Percentiles rank a stretch among this genome's conserved stretches.
Conservation (phyloP, 2,888 invertebrate species). For the Ephialtes manifestator region DNA sequence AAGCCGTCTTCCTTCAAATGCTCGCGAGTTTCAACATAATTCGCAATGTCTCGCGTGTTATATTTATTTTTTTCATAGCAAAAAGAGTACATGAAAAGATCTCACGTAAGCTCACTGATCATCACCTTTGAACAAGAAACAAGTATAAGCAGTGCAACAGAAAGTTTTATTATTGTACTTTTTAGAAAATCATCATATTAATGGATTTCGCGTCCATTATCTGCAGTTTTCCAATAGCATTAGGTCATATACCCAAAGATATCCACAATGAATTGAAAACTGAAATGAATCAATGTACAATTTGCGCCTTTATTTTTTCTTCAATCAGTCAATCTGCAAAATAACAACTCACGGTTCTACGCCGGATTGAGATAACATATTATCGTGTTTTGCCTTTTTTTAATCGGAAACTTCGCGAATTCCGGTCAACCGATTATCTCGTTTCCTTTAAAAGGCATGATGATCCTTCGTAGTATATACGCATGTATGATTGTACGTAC, state of each 20-base stretch:
- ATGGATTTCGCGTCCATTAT: constrained; percentile 37
- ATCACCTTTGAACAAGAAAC: constrained; percentile 29
- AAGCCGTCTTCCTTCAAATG: neutral
- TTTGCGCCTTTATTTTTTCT: constrained; percentile 6
- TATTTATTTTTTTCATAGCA: neutral
- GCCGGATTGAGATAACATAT: neutral
- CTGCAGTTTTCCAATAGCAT: constrained; percentile 58
- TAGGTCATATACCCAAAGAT: constrained; percentile 38
- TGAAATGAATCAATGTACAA: constrained; percentile 57
- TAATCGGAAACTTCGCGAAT: constrained; percentile 18
- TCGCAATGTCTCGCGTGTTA: neutral
- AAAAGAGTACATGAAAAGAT: neutral
- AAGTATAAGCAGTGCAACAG: constrained; percentile 38
- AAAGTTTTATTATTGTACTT: constrained; percentile 20
- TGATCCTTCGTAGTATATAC: constrained; percentile 43
- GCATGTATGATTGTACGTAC: constrained; percentile 54
- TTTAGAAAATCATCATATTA: constrained; percentile 4
- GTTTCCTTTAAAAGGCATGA: constrained; percentile 46
- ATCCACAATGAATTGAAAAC: constrained; percentile 51
- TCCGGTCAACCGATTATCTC: constrained; percentile 21
- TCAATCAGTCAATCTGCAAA: neutral
- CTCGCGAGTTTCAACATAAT: constrained; percentile 45
- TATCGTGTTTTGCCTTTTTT: neutral
- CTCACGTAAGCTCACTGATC: neutral
- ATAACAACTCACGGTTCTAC: constrained; percentile 20